phyloP scores from a whole-genome alignment of 2,888 invertebrate species.

The Limnephilus lunatus region DNA sequence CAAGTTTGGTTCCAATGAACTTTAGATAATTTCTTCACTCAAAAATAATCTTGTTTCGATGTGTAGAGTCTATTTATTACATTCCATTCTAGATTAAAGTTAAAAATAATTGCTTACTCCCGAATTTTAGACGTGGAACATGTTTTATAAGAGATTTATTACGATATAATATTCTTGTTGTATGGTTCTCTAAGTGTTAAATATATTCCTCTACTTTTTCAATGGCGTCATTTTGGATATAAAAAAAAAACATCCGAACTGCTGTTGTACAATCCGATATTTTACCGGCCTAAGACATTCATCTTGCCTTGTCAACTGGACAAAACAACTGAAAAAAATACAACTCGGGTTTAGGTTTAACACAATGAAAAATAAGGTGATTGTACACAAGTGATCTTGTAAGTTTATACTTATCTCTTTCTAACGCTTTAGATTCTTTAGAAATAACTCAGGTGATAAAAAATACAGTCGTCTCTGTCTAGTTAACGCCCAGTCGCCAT shows the following conservation, averaged over 20 bases:
- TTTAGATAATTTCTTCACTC: background rate
- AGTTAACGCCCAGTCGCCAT: slow-evolving; percentile 63
- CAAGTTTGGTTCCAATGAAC: background rate
- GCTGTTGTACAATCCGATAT: slow-evolving; percentile 23
- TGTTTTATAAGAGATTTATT: background rate
- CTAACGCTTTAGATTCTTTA: slow-evolving; percentile 25
- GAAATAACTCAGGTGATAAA: slow-evolving; percentile 30
- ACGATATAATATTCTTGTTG: background rate
- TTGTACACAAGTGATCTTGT: slow-evolving; percentile 48
- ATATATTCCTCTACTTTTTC: slow-evolving; percentile 31
- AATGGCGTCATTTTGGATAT: slow-evolving; percentile 44
- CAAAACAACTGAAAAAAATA: slow-evolving; percentile 39
- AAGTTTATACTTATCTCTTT: slow-evolving; percentile 35
- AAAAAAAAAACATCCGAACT: background rate
- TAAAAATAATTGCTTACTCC: background rate
- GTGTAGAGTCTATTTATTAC: background rate
- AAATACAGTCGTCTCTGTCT: slow-evolving; percentile 46
- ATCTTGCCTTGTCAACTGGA: slow-evolving; percentile 50
- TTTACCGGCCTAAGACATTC: slow-evolving; percentile 36
- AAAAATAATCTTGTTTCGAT: background rate
- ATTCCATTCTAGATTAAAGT: background rate
- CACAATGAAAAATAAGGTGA: slow-evolving; percentile 54
- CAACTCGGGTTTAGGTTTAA: slow-evolving; percentile 45
- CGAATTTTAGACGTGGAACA: background rate
- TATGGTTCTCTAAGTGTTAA: slow-evolving; percentile 63